These are phyloP conservation scores for Leptodactylus fuscus DNA, from an alignment of 2,113 vertebrate species.

Conservation along the genomic window DNA sequence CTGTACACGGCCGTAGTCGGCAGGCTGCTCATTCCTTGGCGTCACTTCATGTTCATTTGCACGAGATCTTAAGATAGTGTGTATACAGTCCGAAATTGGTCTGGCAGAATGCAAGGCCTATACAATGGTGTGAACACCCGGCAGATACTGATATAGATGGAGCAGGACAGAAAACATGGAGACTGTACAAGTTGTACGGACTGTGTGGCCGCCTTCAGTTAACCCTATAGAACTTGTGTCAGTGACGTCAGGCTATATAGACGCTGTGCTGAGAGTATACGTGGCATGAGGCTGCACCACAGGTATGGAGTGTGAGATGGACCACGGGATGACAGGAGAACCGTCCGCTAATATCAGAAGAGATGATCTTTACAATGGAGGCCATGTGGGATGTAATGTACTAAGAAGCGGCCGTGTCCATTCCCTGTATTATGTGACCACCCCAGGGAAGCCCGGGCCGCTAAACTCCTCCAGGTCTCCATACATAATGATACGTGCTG, in stretches of 20 bases:
- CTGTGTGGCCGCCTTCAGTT: background rate
- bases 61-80: background rate
- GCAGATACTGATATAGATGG: background rate
- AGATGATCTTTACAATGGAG: background rate
- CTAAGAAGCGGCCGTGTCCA: background rate
- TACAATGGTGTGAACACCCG: background rate
- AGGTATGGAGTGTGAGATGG: background rate
- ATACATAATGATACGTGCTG: constrained; percentile 4
- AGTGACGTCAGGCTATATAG: background rate
- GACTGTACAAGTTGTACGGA: background rate
- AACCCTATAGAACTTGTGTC: background rate
- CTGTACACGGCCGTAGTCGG: background rate
- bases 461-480: background rate
- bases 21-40: background rate
- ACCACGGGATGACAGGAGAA: background rate
- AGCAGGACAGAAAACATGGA: background rate
- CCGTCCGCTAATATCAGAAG: background rate
- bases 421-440: background rate
- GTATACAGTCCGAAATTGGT: background rate
- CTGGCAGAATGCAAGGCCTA: background rate
- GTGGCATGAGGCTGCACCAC: background rate
- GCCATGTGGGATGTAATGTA: background rate
- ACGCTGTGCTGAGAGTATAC: background rate
- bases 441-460: constrained; percentile 10
- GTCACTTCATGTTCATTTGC: background rate